Percentiles rank a stretch among this genome's conserved stretches.
Conservation (phyloP, 2,888 invertebrate species). For the Sphecodes monilicornis region DNA sequence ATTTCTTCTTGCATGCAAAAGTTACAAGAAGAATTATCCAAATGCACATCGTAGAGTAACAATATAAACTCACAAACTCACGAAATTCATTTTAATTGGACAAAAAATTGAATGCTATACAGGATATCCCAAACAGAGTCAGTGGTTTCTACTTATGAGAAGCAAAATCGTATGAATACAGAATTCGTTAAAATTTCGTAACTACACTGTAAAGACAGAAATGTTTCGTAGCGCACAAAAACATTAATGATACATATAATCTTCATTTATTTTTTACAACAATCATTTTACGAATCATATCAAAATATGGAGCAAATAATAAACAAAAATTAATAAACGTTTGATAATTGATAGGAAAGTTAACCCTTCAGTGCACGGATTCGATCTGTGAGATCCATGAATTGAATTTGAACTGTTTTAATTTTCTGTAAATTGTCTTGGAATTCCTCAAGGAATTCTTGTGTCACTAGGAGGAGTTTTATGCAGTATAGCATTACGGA, state of each 20-base stretch:
- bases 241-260: not conserved
- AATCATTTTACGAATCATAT: too few species aligned
- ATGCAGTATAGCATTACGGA: too few species aligned
- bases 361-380: not conserved
- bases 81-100: not conserved
- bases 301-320: too few species aligned
- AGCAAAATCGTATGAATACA: not conserved
- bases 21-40: not conserved
- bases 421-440: too few species aligned
- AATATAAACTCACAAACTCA: not conserved
- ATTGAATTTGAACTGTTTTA: too few species aligned
- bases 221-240: not conserved
- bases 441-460: too few species aligned
- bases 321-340: not conserved
- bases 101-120: not conserved
- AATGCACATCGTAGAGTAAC: not conserved
- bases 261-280: not conserved
- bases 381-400: too few species aligned
- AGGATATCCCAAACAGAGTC: not conserved
- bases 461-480: too few species aligned
- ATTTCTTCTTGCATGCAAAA: conserved; percentile 23
- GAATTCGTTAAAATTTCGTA: not conserved
- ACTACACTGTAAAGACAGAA: not conserved
- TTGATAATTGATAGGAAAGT: not conserved
- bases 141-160: not conserved